Conservation (phyloP, 2,797 vertebrate species). For the Acropternis orthonyx region DNA sequence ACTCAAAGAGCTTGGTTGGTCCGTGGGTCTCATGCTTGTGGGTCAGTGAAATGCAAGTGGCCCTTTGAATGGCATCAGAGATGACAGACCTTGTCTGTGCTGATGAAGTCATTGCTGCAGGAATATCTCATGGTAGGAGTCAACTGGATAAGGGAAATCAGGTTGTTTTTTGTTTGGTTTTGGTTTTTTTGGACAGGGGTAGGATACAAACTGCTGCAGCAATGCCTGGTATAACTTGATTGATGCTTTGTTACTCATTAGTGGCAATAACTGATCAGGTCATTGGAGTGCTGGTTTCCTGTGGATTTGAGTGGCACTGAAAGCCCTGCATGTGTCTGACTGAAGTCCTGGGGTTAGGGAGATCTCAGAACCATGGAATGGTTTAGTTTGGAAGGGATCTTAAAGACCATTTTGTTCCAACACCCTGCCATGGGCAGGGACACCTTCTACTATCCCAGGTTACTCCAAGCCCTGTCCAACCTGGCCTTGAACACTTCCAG, state of each 20-base stretch:
- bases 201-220: neutral
- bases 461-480: rapidly evolving
- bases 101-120: neutral
- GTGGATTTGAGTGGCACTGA: neutral
- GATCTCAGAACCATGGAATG: neutral
- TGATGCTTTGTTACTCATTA: neutral
- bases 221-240: neutral
- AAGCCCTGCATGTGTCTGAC: neutral
- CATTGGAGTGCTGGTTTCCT: neutral
- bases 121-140: neutral
- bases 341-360: neutral
- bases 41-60: neutral
- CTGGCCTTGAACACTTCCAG: neutral
- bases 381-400: neutral
- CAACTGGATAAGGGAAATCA: neutral
- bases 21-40: neutral
- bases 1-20: neutral
- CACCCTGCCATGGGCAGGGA: neutral
- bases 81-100: neutral
- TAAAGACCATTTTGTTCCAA: neutral
- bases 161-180: too few relatives aligned
- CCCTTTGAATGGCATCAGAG: neutral
- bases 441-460: rapidly evolving
- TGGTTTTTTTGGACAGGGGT: neutral
- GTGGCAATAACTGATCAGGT: neutral